phyloP scores from a whole-genome alignment of 1,140 invertebrate species.

The Orchestia grillus region DNA sequence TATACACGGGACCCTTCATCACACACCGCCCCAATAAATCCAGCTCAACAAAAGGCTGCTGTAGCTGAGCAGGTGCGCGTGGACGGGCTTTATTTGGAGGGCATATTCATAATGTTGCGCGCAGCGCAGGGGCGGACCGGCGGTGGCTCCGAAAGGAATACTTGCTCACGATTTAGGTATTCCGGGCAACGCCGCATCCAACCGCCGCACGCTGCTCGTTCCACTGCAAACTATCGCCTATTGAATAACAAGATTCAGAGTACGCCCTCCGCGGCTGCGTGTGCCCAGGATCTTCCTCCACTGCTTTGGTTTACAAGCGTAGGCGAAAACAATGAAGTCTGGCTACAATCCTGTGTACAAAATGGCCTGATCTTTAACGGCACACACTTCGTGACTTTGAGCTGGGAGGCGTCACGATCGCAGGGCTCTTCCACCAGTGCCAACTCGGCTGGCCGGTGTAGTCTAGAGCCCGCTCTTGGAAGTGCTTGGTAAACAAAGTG shows the following conservation, averaged over 20 bases:
- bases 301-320: slow-evolving; percentile 17
- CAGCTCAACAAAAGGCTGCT: slow-evolving; percentile 8
- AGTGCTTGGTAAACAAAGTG: neutral
- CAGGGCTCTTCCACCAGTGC: neutral
- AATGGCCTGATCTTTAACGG: neutral
- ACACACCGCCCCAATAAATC: slow-evolving; percentile 42
- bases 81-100: neutral
- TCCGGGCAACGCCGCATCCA: neutral
- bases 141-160: neutral
- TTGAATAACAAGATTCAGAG: slow-evolving; percentile 28
- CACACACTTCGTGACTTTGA: neutral
- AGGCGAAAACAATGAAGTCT: neutral
- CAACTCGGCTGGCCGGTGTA: neutral
- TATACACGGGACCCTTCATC: neutral
- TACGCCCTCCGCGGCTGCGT: neutral
- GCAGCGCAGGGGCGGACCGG: neutral
- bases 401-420: neutral
- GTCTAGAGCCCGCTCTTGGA: neutral
- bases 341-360: neutral
- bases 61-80: slow-evolving; percentile 16
- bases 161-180: slow-evolving; percentile 44
- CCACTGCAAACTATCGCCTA: slow-evolving; percentile 24
- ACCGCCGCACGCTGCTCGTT: too few relatives aligned
- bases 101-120: slow-evolving; percentile 45
- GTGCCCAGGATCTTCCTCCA: neutral